Evolutionary conservation across 2,888 invertebrate genomes (phyloP).

Genomic region (Pachymerium ferrugineum): DNA sequence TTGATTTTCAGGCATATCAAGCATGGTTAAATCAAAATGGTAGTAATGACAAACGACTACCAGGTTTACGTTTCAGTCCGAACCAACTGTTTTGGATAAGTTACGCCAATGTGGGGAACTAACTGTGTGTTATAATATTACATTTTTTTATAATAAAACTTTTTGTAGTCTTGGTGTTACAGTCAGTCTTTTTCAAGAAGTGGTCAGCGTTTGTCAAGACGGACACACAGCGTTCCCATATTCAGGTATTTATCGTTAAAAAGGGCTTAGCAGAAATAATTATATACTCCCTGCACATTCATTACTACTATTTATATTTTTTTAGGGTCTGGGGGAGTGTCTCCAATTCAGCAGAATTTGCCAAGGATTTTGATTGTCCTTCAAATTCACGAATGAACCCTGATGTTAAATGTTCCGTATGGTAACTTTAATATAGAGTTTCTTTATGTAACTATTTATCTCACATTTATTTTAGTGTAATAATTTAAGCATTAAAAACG

Average conservation of each 20-base stretch:
- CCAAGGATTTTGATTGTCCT: constrained; percentile 59
- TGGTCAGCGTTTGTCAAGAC: background rate
- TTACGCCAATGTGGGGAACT: background rate
- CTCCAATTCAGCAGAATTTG: constrained; percentile 58
- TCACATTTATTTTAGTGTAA: no score
- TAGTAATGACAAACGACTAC: background rate
- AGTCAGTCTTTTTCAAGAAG: background rate
- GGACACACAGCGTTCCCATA: background rate
- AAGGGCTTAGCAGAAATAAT: no score
- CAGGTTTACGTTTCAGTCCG: background rate
- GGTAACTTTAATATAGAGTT: constrained; percentile 38
- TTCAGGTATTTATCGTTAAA: no score
- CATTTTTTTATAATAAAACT: background rate
- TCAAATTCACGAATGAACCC: constrained; percentile 59
- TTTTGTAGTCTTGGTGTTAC: background rate
- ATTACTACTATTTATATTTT: background rate
- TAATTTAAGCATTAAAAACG: no score
- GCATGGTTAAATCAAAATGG: background rate
- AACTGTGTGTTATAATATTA: background rate
- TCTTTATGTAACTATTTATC: no score
- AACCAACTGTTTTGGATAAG: constrained; percentile 23
- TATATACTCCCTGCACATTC: background rate
- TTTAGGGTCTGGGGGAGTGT: constrained; percentile 52
- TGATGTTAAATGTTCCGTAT: constrained; percentile 56
- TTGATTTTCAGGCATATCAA: constrained; percentile 15